A percentile compares a stretch with the other conserved stretches of the same genome.
These are phyloP conservation scores for Apamea anceps DNA, from an alignment of 2,888 invertebrate genomes.

Conservation along the genomic window DNA sequence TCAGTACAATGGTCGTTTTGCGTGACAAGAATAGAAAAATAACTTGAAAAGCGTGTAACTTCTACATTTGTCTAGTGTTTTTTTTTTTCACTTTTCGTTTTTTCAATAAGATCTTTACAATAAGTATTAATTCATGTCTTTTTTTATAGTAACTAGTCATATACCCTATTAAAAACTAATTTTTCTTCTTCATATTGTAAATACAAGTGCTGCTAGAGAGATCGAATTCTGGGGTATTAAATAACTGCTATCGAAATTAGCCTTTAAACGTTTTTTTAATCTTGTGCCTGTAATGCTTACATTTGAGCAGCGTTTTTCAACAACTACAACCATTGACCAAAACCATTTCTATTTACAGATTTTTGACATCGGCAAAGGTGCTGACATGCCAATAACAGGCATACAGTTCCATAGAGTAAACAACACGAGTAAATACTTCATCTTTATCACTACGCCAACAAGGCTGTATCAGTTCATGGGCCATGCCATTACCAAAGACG, in stretches of 20 bases:
- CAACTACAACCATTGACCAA: not conserved
- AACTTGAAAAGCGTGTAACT: not conserved
- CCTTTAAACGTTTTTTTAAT: not conserved
- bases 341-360: constrained; percentile 89
- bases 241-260: not conserved
- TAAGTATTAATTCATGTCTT: not conserved
- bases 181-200: constrained; percentile 11
- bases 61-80: not conserved
- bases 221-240: not conserved
- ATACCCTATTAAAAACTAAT: not conserved
- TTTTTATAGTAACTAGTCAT: not conserved
- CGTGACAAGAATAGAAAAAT: not conserved
- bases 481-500: constrained; percentile 92
- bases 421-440: constrained; percentile 93
- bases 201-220: constrained; percentile 1
- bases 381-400: constrained; percentile 95
- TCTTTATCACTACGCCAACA: constrained; percentile 95
- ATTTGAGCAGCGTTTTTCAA: not conserved
- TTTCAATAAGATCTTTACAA: too few species aligned
- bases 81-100: not conserved
- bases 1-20: not conserved
- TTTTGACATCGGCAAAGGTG: constrained; percentile 96
- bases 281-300: constrained; percentile 35
- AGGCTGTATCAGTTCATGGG: constrained; percentile 97
- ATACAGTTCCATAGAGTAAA: constrained; percentile 95